Conservation (phyloP, 2,113 vertebrate species). For the Prunella himalayana region DNA sequence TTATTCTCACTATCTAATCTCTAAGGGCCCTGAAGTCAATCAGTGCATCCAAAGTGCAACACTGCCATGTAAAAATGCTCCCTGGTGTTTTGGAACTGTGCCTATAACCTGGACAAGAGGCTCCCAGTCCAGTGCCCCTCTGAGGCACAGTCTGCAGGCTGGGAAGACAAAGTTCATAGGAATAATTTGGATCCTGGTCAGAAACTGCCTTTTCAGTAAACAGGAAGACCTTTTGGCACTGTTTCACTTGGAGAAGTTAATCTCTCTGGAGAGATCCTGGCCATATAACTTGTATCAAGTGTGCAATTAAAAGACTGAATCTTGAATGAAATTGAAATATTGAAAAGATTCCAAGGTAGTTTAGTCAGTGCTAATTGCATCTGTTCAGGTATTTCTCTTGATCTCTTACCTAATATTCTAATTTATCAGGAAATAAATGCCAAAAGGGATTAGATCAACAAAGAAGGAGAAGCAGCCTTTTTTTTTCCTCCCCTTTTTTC, state of each 20-base stretch:
- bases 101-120: not conserved
- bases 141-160: not conserved
- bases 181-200: constrained; percentile 7
- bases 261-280: not conserved
- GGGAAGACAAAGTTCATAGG: not conserved
- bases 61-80: not conserved
- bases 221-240: constrained; percentile 26
- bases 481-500: accelerated
- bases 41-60: not conserved
- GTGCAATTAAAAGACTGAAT: not conserved
- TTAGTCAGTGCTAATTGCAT: constrained; percentile 1
- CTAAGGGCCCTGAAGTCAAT: not conserved
- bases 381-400: constrained; percentile 15
- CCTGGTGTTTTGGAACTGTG: not conserved
- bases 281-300: not conserved
- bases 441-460: not conserved
- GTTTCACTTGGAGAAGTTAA: constrained; percentile 13
- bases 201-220: constrained; percentile 30
- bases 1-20: constrained; percentile 32
- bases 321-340: constrained; percentile 8
- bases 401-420: not conserved
- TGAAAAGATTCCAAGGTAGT: not conserved
- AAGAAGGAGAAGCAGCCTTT: not conserved
- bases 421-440: constrained; percentile 22
- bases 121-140: not conserved